Evolutionary conservation across 2,888 invertebrate genomes (phyloP).

Genomic region (Petrolisthes manimaculis): DNA sequence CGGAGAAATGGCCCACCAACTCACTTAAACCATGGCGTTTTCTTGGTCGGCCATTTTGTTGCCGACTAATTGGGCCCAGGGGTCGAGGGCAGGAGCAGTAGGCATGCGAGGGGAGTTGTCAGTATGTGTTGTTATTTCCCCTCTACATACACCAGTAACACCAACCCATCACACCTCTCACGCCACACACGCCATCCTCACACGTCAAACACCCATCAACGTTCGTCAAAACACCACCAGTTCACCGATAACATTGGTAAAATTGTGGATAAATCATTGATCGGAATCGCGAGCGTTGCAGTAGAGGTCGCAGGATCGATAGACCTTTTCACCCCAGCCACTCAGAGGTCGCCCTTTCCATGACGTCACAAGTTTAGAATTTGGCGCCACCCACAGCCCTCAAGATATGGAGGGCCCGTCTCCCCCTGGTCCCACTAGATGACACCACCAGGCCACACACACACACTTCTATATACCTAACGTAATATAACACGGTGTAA

Average conservation of each 20-base stretch:
- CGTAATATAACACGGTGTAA: background rate
- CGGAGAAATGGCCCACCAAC: background rate
- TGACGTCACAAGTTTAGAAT: slow-evolving; percentile 50
- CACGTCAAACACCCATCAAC: background rate
- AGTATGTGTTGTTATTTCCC: background rate
- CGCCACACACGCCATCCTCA: background rate
- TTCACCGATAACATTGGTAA: background rate
- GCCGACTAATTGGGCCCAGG: slow-evolving; percentile 54
- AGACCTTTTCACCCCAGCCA: slow-evolving; percentile 66
- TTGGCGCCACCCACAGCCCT: slow-evolving; percentile 25
- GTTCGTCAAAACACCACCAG: background rate
- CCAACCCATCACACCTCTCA: background rate
- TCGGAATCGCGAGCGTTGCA: slow-evolving; percentile 44
- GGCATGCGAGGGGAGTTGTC: slow-evolving; percentile 40
- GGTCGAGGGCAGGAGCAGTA: slow-evolving; percentile 48
- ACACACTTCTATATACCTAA: slow-evolving; percentile 5
- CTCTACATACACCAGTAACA: background rate
- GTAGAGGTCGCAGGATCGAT: slow-evolving; percentile 65
- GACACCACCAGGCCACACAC: too few relatives aligned
- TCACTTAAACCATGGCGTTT: slow-evolving; percentile 36
- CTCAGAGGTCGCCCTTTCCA: slow-evolving; percentile 61
- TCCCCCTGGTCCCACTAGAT: too few relatives aligned
- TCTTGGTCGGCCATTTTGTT: slow-evolving; percentile 57
- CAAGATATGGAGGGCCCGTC: slow-evolving; percentile 19
- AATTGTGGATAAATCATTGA: slow-evolving; percentile 42